phyloP scores from a whole-genome alignment of 1,140 invertebrate genomes.

The Lepidotrigona ventralis region DNA sequence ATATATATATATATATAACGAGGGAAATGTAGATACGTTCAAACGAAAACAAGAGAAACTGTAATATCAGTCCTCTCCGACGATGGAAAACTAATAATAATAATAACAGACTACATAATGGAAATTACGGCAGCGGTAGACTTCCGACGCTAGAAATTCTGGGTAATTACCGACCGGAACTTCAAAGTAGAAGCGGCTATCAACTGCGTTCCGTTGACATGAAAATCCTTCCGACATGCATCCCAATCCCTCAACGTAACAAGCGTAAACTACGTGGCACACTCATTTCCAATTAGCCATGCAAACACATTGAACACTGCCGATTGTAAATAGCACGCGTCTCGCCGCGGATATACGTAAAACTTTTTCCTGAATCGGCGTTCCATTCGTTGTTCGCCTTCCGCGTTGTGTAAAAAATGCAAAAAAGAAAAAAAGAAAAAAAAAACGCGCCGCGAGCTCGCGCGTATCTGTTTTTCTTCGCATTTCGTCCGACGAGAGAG shows the following conservation, averaged over 20 bases:
- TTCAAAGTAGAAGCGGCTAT: too few species aligned
- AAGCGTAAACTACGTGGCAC: neutral
- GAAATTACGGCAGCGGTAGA: constrained; percentile 15
- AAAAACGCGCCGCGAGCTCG: too few species aligned
- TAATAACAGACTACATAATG: constrained; percentile 27
- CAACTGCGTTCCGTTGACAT: neutral
- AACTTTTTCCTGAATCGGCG: neutral
- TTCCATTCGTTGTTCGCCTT: neutral
- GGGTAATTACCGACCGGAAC: neutral
- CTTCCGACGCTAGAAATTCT: constrained; percentile 13
- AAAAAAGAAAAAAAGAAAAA: too few species aligned
- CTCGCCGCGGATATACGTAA: neutral
- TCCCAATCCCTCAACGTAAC: neutral
- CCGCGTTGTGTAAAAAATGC: neutral
- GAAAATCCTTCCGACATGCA: constrained; percentile 7
- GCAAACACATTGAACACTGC: neutral
- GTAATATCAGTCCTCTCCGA: constrained; percentile 10
- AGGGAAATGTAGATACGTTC: neutral
- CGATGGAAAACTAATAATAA: constrained; percentile 3
- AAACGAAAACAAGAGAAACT: constrained; percentile 23
- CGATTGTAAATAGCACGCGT: constrained; percentile 2
- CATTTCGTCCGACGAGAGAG: neutral
- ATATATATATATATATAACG: too few species aligned
- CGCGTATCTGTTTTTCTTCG: neutral
- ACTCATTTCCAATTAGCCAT: constrained; percentile 33